These are phyloP conservation scores for Andrena flavipes DNA, from an alignment of 2,888 invertebrate genomes.

Conservation along the genomic window DNA sequence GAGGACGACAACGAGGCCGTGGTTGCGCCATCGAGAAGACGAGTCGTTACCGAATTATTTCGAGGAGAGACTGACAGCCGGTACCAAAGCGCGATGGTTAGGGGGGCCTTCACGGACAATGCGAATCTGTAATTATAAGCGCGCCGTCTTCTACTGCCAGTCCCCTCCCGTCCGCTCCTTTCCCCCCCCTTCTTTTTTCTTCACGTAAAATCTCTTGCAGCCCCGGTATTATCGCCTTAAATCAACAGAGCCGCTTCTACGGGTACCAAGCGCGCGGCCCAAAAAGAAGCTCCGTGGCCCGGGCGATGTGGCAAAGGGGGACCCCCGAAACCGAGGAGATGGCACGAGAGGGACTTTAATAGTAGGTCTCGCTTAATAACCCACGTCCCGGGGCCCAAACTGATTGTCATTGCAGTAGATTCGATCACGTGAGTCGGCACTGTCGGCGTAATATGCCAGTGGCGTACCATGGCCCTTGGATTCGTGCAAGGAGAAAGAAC, in stretches of 20 bases:
- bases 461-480: slow-evolving; percentile 17
- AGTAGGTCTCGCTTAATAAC: slow-evolving; percentile 83
- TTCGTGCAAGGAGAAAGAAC: not conserved
- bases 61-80: slow-evolving; percentile 73
- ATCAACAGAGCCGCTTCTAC: slow-evolving; percentile 81
- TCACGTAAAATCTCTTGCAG: slow-evolving; percentile 77
- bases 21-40: slow-evolving; percentile 37
- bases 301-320: slow-evolving; percentile 26
- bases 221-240: slow-evolving; percentile 82
- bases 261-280: slow-evolving; percentile 54
- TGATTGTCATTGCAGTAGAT: slow-evolving; percentile 83
- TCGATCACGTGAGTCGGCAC: slow-evolving; percentile 78
- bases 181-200: slow-evolving; percentile 64
- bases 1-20: slow-evolving; percentile 43
- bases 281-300: slow-evolving; percentile 36
- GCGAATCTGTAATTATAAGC: slow-evolving; percentile 82
- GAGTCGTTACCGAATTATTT: slow-evolving; percentile 67
- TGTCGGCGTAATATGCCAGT: slow-evolving; percentile 62
- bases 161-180: slow-evolving; percentile 35
- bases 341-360: slow-evolving; percentile 79
- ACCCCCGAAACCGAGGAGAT: slow-evolving; percentile 36
- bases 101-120: slow-evolving; percentile 76
- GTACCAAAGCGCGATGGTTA: slow-evolving; percentile 72
- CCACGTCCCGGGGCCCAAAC: slow-evolving; percentile 77
- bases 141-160: slow-evolving; percentile 71